A percentile compares a stretch with the other conserved stretches of the same genome.
Conservation (phyloP, 2,888 invertebrate species). For the Eupithecia exiguata region DNA sequence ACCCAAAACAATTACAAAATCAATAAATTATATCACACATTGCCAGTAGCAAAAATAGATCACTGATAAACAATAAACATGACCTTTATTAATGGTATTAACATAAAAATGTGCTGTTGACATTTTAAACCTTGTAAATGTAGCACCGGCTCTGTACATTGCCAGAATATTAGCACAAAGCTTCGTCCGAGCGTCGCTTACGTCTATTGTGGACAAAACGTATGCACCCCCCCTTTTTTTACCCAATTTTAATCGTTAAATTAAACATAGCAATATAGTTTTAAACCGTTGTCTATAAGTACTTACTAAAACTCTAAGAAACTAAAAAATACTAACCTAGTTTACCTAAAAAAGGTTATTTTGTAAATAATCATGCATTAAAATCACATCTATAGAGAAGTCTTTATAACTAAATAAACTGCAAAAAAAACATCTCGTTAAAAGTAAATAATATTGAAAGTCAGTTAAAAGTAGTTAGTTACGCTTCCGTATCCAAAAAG, state of each 20-base stretch:
- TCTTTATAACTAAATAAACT: no score
- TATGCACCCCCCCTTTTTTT: not conserved
- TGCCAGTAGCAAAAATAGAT: slow-evolving; percentile 31
- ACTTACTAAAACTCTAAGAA: not conserved
- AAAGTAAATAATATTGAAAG: not conserved
- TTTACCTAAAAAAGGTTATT: no score
- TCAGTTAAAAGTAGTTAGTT: not conserved
- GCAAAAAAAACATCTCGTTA: no score
- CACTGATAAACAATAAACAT: slow-evolving; percentile 51
- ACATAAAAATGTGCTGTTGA: slow-evolving; percentile 56
- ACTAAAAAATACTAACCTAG: not conserved
- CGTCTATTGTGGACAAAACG: not conserved
- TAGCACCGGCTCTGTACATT: slow-evolving; percentile 1
- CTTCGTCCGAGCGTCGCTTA: not conserved
- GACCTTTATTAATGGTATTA: slow-evolving; percentile 51
- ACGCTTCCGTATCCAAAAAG: no score
- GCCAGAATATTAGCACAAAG: not conserved
- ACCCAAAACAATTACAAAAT: slow-evolving; percentile 11
- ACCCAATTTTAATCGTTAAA: not conserved
- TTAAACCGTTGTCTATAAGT: not conserved
- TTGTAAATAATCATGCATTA: no score
- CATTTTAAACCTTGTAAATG: slow-evolving; percentile 44
- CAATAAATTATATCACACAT: slow-evolving; percentile 33
- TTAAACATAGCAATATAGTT: not conserved
- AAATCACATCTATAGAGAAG: no score